Percentiles rank a stretch among this genome's conserved stretches.
Evolutionary conservation across 1,140 invertebrate genomes (phyloP).

Genomic region (Trichonephila clavata): DNA sequence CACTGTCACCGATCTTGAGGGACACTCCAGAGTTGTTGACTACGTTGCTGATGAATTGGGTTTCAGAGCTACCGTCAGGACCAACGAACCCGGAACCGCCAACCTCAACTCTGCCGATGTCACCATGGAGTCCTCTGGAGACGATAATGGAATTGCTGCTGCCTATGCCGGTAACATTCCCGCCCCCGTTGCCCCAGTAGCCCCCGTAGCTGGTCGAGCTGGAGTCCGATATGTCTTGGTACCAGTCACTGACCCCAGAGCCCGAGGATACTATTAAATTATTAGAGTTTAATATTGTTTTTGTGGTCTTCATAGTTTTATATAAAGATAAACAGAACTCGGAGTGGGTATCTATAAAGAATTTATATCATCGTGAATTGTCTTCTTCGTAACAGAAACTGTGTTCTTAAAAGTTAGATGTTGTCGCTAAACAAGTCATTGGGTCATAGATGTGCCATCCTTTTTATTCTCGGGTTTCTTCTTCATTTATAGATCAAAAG

Average conservation of each 20-base stretch:
- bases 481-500: too few species aligned
- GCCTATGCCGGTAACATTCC: slow-evolving; percentile 3
- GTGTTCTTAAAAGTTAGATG: too few species aligned
- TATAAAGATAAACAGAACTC: background rate
- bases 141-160: slow-evolving; percentile 31
- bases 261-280: slow-evolving; percentile 52
- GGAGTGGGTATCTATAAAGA: background rate
- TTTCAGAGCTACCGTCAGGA: slow-evolving; percentile 56
- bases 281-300: background rate
- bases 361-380: background rate
- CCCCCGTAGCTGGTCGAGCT: background rate
- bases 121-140: slow-evolving; percentile 30
- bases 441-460: too few species aligned
- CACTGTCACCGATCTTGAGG: slow-evolving; percentile 44
- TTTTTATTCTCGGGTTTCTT: too few species aligned
- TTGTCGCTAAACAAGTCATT: too few species aligned
- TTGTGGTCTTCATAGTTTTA: slow-evolving; percentile 6
- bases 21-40: slow-evolving; percentile 38
- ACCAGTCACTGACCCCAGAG: slow-evolving; percentile 38
- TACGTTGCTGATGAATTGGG: slow-evolving; percentile 58
- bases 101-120: slow-evolving; percentile 58
- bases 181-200: background rate
- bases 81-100: slow-evolving; percentile 65
- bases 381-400: too few species aligned
- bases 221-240: slow-evolving; percentile 45